Conservation (phyloP, 2,797 vertebrate genomes). For the Setipinna tenuifilis region DNA sequence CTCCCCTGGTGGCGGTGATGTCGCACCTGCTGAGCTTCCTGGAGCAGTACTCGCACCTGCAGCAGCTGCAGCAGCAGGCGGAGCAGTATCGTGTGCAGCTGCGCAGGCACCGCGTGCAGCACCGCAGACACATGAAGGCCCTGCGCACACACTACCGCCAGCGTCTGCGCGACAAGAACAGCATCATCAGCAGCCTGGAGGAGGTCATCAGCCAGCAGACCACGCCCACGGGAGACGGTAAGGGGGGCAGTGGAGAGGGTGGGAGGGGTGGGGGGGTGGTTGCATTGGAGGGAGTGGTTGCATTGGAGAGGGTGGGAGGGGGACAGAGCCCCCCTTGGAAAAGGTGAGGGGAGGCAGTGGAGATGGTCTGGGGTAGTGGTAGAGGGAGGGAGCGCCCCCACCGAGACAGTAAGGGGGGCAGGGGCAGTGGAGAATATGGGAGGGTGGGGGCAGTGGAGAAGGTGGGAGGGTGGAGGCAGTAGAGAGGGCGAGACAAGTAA, state of each 20-base stretch:
- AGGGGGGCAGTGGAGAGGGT: constrained; percentile 46
- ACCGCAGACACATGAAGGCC: constrained; percentile 76
- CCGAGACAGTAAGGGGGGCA: too few relatives aligned
- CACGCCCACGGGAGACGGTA: constrained; percentile 66
- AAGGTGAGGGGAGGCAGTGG: too few relatives aligned
- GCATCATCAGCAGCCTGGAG: constrained; percentile 81
- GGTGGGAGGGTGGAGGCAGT: too few relatives aligned
- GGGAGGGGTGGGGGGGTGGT: background rate
- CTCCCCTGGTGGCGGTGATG: constrained; percentile 81
- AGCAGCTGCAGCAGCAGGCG: constrained; percentile 82
- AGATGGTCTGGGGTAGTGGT: too few relatives aligned
- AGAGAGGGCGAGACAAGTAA: too few relatives aligned
- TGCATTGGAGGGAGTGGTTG: background rate
- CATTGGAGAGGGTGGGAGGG: too few relatives aligned
- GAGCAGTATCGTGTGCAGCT: constrained; percentile 79
- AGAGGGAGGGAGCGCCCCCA: too few relatives aligned
- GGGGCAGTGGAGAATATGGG: too few relatives aligned
- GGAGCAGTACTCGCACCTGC: constrained; percentile 85
- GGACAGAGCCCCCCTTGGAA: too few relatives aligned
- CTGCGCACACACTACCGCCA: constrained; percentile 77
- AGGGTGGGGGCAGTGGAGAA: background rate
- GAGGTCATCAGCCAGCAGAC: constrained; percentile 76
- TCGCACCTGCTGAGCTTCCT: constrained; percentile 83
- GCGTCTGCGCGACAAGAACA: constrained; percentile 77
- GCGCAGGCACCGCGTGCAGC: constrained; percentile 74